Evolutionary conservation across 2,797 vertebrate species (phyloP), one percentile per base, ranked within the genome.

Genomic region (Enteromius argenteus): DNA sequence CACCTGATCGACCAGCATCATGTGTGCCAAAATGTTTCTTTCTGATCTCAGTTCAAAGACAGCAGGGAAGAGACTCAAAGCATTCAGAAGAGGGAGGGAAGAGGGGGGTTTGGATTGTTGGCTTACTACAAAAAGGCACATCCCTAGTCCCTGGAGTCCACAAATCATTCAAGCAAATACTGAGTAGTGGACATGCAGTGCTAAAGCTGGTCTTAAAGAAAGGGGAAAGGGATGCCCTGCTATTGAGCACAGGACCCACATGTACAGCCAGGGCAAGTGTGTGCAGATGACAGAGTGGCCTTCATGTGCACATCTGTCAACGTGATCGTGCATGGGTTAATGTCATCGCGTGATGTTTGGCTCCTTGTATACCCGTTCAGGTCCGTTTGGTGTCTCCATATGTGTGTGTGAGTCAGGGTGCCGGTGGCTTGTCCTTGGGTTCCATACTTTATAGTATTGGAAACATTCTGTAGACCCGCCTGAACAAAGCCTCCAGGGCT

Each of bases 11-110:
- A 91, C 89, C 89, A 75, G 82, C 87, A 75, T 87, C 84, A 84
- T 85, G 86, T 83, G 88, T 92, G 94, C 94, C 93, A 94, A 93
- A 93, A 92, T 77, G 79, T 85, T 91, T 84, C 84, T 77, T 89
- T 96, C 94, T 95, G 95, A 96, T 96, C 94, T 94, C 30, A 86
- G 93, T 95, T 95, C 95, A 96, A 95, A 96, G 93, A 88, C 93
- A 90, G 93, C 91, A 92, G 92, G 93, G 91, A 93, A 93, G 93
- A 92, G 87, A 88, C 94, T 95, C 92, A 95, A 94, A 95, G 92
- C 92, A 85, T 92, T 93, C 89, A 87, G 86, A 90, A 87, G 85
- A 88, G 88, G 89, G 80, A 88, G 86, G 88, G 85, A 89, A 91
- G 83, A 84, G 85, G 51, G 80, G 83, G 73, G 79, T 76, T 42